Evolutionary conservation across 2,113 vertebrate species (phyloP).

Genomic region (Edolisoma coerulescens): DNA sequence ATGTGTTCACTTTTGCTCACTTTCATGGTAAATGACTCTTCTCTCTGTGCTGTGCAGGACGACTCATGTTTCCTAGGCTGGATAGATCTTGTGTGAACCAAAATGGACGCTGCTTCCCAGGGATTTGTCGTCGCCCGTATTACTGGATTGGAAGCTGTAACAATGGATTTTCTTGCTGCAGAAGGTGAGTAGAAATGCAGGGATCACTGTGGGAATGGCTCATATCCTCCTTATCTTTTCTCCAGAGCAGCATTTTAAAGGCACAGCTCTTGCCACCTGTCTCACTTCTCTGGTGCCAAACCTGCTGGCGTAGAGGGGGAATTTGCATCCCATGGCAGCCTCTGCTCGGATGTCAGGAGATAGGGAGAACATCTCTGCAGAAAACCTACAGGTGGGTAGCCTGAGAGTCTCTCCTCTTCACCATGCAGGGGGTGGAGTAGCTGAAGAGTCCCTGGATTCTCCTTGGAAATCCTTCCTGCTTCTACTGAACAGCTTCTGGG

Average conservation of each 20-base stretch:
- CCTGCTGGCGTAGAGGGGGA: neutral
- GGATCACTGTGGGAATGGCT: neutral
- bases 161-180: neutral
- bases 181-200: neutral
- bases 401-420: neutral
- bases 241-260: neutral
- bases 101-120: neutral
- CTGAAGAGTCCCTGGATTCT: neutral
- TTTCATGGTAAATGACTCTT: neutral
- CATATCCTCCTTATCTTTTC: neutral
- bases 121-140: neutral
- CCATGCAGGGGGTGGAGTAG: neutral
- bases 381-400: neutral
- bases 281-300: neutral
- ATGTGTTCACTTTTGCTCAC: neutral
- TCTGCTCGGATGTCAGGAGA: neutral
- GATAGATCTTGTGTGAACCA: fast-evolving
- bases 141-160: neutral
- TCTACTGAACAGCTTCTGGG: neutral
- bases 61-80: fast-evolving
- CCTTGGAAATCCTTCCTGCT: neutral
- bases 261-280: neutral
- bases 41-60: neutral
- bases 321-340: neutral
- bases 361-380: neutral